Base-by-base conservation (phyloP, 2,888 invertebrate genomes). In the Eupithecia vulgata region DNA sequence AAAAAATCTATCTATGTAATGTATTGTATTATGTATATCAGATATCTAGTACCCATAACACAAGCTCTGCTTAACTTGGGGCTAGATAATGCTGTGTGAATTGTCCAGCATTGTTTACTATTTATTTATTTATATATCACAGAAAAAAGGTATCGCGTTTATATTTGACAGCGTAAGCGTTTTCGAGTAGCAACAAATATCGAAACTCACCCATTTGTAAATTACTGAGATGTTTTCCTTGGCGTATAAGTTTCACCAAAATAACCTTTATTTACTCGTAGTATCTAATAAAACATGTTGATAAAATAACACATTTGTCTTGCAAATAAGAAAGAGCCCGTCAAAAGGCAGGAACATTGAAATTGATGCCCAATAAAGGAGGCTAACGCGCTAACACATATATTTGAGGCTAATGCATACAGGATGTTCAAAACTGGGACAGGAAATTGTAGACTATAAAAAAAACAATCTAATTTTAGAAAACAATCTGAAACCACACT, bases 341-440 rank as follows among this genome's bases (percentile, higher is more conserved):
- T 76, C 68, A 74, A 71, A 73, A 74, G 67, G 62, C 76, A 73
- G 76, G 77, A 77, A 76, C 76, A 78, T 79, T 78, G 77, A 75
- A 78, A 79, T 78, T 76, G 76, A 79, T 79, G 78, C 70, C 68
- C 64, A 74, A 67, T 71, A 67, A 77, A 77, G 68, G 13, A 57
- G 71, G 70, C 21, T 74, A 72, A 67, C 72, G 45, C 69, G 66
- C 40, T 67, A 72, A 81, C 79, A 81, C 79, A 80, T 79, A 78
- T 78, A 81, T 81, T 81, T 80, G 81, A 82, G 73, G 75, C 76
- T 77, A 48, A 67, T 34, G 80, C 78, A 81, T 76, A 79, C 65
- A 42, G 65, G 65, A 15, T 65, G 65, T 10, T 35, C n/a, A 8
- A 35, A 35, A 34, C 8, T 34, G 8, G 17, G 34, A 17, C 6